Evolutionary conservation across 1,140 invertebrate genomes (phyloP).

Genomic region (Sipha flava): DNA sequence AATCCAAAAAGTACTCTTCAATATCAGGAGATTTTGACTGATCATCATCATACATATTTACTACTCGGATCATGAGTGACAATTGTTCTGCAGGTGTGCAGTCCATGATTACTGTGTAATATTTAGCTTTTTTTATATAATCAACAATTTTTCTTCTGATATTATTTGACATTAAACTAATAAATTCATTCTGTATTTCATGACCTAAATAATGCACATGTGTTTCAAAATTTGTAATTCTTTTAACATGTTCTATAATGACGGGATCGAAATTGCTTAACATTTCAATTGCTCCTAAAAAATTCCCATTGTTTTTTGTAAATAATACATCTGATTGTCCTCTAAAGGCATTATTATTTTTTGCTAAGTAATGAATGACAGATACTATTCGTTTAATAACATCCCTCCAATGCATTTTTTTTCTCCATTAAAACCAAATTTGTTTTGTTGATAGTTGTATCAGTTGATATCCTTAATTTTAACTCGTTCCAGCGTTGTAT

Average conservation of each 20-base stretch:
- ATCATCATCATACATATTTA: not conserved
- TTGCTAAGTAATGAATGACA: not conserved
- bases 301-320: not conserved
- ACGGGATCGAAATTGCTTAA: not conserved
- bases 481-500: not conserved
- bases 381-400: not conserved
- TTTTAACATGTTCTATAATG: too few species aligned
- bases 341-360: not conserved
- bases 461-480: not conserved
- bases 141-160: not conserved
- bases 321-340: not conserved
- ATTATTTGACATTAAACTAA: not conserved
- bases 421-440: not conserved
- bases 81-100: not conserved
- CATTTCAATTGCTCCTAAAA: not conserved
- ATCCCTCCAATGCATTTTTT: not conserved
- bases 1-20: not conserved
- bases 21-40: not conserved
- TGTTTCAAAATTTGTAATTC: too few species aligned
- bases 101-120: not conserved
- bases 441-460: not conserved
- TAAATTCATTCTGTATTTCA: too few species aligned
- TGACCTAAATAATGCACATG: too few species aligned
- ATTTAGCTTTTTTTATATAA: not conserved
- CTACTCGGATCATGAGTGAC: not conserved